Conservation (phyloP, 2,888 invertebrate species). For the Synergus japonicus region DNA sequence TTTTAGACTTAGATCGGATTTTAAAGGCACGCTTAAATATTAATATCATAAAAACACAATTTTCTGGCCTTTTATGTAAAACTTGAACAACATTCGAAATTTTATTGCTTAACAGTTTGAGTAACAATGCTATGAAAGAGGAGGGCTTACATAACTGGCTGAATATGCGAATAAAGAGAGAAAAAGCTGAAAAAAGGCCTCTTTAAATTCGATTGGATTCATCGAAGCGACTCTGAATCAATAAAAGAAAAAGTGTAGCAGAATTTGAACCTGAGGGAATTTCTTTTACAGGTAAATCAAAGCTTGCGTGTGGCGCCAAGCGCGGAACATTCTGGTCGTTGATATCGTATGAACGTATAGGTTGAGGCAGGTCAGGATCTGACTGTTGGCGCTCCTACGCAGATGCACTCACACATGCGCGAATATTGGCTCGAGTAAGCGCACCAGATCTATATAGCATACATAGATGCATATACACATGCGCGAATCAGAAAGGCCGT, state of each 20-base stretch:
- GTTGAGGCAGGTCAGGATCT: slow-evolving; percentile 59
- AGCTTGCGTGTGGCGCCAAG: slow-evolving; percentile 51
- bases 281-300: not conserved
- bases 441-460: slow-evolving; percentile 11
- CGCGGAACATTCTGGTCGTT: slow-evolving; percentile 54
- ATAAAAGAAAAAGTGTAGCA: not conserved
- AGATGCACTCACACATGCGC: slow-evolving; percentile 55
- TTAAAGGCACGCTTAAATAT: no score
- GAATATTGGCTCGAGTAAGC: slow-evolving; percentile 22
- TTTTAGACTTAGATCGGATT: no score
- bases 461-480: slow-evolving; percentile 48
- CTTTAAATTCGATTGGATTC: not conserved
- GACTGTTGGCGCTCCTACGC: slow-evolving; percentile 58
- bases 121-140: not conserved
- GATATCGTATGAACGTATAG: slow-evolving; percentile 51
- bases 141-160: not conserved
- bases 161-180: not conserved
- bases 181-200: not conserved
- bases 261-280: not conserved
- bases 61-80: no score
- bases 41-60: no score
- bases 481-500: slow-evolving; percentile 53
- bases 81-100: not conserved
- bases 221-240: not conserved
- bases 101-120: not conserved